A percentile compares a stretch with the other conserved stretches of the same genome.
phyloP scores from a whole-genome alignment of 1,140 invertebrate species.

The Lordiphosa clarofinis region DNA sequence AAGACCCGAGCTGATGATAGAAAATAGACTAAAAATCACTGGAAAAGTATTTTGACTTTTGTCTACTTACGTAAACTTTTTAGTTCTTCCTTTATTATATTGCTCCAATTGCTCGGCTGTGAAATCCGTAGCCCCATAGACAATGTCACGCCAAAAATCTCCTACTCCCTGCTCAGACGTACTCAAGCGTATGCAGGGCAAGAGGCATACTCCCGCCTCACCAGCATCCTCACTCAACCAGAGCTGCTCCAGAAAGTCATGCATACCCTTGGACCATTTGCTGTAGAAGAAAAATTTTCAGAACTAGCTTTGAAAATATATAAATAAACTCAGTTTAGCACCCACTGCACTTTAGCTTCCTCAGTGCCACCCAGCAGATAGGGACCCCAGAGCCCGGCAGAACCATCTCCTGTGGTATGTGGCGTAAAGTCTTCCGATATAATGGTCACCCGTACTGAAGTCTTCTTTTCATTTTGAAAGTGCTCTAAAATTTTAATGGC shows the following conservation, averaged over 20 bases:
- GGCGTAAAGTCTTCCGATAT: slow-evolving; percentile 85
- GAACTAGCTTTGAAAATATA: neutral
- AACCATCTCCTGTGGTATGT: slow-evolving; percentile 88
- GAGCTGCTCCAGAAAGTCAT: slow-evolving; percentile 82
- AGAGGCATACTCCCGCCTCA: slow-evolving; percentile 82
- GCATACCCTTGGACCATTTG: slow-evolving; percentile 84
- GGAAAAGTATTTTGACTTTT: neutral
- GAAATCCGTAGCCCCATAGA: slow-evolving; percentile 82
- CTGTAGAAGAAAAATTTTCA: slow-evolving; percentile 65
- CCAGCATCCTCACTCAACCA: slow-evolving; percentile 83
- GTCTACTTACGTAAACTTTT: slow-evolving; percentile 81
- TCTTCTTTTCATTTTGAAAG: slow-evolving; percentile 21
- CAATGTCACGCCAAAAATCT: slow-evolving; percentile 81
- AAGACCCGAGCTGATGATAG: slow-evolving; percentile 80
- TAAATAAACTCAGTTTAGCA: neutral
- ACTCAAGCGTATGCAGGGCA: slow-evolving; percentile 82
- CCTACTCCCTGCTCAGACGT: slow-evolving; percentile 49
- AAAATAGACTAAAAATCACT: neutral
- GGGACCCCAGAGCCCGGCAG: slow-evolving; percentile 88
- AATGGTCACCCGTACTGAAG: slow-evolving; percentile 82
- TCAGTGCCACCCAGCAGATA: slow-evolving; percentile 84
- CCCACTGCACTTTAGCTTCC: slow-evolving; percentile 82
- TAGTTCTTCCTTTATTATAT: slow-evolving; percentile 79
- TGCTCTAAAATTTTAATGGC: slow-evolving; percentile 76
- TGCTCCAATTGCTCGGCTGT: slow-evolving; percentile 80